Evolutionary conservation across 2,888 invertebrate species (phyloP).

Genomic region (Zaprionus obscuricornis): DNA sequence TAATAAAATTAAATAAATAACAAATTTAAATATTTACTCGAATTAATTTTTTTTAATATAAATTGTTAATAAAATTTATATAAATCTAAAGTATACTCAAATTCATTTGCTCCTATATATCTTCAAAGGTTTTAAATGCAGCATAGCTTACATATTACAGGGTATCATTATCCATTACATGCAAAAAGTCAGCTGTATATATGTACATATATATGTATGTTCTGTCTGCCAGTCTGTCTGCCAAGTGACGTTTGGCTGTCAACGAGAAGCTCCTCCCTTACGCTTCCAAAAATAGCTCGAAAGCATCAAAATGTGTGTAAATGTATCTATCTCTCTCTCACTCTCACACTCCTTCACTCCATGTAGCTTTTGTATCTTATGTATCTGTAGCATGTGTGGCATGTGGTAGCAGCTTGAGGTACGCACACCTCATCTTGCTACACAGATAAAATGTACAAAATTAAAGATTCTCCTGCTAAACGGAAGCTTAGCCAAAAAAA

Average conservation of each 20-base stretch:
- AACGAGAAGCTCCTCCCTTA: too few relatives aligned
- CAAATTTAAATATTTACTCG: too few relatives aligned
- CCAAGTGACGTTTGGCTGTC: conserved; percentile 71
- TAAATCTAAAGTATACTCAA: too few relatives aligned
- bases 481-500: conserved; percentile 70
- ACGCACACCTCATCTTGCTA: conserved; percentile 51
- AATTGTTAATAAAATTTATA: too few relatives aligned
- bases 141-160: too few relatives aligned
- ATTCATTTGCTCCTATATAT: too few relatives aligned
- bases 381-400: conserved; percentile 57
- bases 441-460: conserved; percentile 67
- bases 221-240: conserved; percentile 24
- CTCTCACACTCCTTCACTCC: too few relatives aligned
- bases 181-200: conserved; percentile 46
- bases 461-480: conserved; percentile 77
- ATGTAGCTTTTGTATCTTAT: conserved; percentile 36
- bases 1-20: too few relatives aligned
- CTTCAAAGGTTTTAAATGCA: too few relatives aligned
- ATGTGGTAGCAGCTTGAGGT: conserved; percentile 35
- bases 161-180: too few relatives aligned
- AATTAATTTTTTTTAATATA: too few relatives aligned
- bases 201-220: conserved; percentile 22
- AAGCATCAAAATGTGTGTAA: conserved; percentile 42
- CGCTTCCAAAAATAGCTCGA: conserved; percentile 43
- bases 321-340: conserved; percentile 15